Evolutionary conservation across 2,113 vertebrate species (phyloP), one percentile per base, ranked within the genome.

Genomic region (Accipiter cooperii): DNA sequence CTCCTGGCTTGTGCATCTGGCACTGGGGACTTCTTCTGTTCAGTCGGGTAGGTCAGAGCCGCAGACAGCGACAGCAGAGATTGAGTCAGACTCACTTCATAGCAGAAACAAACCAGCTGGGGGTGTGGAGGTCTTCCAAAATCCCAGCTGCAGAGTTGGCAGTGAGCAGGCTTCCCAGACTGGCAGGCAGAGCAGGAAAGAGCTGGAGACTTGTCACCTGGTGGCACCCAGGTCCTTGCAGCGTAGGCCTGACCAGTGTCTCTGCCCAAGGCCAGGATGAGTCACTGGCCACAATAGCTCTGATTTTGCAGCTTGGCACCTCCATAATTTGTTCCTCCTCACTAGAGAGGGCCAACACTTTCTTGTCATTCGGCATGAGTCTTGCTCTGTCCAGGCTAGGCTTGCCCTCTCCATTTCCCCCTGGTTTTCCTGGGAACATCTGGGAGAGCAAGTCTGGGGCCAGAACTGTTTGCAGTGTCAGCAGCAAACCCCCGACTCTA

Each of bases 71-170:
- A 69, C 4, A 8, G 42, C n/a, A 5, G 54, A n/a, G 55, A 85
- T 8, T 4, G 25, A 76, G 31, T 54, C 87, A 82, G 70, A 24
- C 49, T 65, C 82, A 20, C 38, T 90, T 19, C 75, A 76, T 4
- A 88, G 90, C 82, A 91, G 93, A 91, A 79, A 66, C 31, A 73
- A 88, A 69, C 19, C 93, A 90, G 76, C 86, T 92, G 89, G 66
- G 84, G 66, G 26, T 68, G 75, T 49, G 87, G 91, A 91, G 63
- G 3, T 17, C 21, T 84, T 84, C 90, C 82, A 79, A 76, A 83
- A 57, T 34, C 74, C 63, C 61, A 84, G 78, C 66, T 93, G 93
- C 83, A 54, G 33, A 42, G 44, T 57, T 83, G 91, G 93, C 81
- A 70, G 31, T 5, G 29, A 95, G 83, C 49, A 76, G 64, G 52